Evolutionary conservation across 2,797 vertebrate genomes (phyloP).

Genomic region (Onychomys arenicola): DNA sequence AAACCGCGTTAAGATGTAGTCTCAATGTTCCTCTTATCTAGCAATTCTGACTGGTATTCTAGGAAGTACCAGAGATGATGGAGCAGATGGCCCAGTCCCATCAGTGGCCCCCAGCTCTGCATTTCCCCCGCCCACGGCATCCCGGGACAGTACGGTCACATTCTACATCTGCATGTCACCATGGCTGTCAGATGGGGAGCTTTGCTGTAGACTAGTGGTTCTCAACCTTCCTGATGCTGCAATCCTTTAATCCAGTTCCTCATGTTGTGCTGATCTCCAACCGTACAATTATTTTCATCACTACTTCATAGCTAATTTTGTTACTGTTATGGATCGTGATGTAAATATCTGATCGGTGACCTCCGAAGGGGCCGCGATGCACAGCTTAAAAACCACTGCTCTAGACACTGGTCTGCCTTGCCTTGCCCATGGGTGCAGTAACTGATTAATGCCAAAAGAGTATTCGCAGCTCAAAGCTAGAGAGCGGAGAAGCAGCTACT

Average conservation of each 20-base stretch:
- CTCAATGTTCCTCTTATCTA: not conserved
- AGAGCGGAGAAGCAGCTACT: not conserved
- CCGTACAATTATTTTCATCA: not conserved
- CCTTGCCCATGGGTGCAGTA: not conserved
- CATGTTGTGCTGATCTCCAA: not conserved
- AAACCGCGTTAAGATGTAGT: not conserved
- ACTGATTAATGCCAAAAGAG: not conserved
- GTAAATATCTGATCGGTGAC: not conserved
- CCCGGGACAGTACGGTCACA: not conserved
- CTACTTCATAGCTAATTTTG: not conserved
- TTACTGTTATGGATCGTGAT: not conserved
- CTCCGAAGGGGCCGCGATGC: rapidly evolving
- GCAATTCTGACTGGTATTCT: not conserved
- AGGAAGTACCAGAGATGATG: not conserved
- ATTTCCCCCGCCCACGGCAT: not conserved
- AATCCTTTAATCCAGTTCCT: not conserved
- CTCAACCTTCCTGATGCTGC: not conserved
- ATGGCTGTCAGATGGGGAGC: not conserved
- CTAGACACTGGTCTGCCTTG: not conserved
- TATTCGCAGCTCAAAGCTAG: not conserved
- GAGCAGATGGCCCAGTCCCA: rapidly evolving
- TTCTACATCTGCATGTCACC: not conserved
- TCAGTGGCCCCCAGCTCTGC: rapidly evolving
- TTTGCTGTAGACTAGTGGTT: not conserved
- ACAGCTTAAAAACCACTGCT: not conserved